These are phyloP conservation scores for Linyphia triangularis DNA, from an alignment of 2,888 invertebrate genomes.

Conservation along the genomic window DNA sequence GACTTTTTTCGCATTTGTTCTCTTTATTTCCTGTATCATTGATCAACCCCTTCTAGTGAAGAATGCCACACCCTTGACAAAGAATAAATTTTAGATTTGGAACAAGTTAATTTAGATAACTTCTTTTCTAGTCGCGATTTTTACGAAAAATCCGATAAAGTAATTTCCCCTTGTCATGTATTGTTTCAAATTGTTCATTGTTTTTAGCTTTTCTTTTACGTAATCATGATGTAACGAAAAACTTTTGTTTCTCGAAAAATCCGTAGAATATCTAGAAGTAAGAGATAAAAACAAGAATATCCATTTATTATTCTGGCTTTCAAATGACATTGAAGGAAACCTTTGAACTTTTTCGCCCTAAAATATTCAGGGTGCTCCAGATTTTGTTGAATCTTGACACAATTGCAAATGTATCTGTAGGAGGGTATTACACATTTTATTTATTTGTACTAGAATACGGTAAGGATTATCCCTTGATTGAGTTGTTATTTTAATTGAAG, in stretches of 20 bases:
- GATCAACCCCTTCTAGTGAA: background rate
- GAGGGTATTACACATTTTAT: no score
- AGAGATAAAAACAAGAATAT: background rate
- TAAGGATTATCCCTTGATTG: no score
- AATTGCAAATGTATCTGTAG: no score
- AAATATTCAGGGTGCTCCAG: no score
- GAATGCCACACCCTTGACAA: background rate
- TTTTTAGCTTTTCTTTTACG: background rate
- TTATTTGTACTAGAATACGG: no score
- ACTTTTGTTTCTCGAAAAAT: background rate
- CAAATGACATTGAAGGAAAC: background rate
- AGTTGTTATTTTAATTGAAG: no score
- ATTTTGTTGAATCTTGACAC: no score
- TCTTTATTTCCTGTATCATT: no score
- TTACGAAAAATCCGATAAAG: background rate
- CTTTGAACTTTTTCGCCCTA: background rate
- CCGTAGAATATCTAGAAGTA: background rate
- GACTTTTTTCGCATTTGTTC: background rate
- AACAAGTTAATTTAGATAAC: slow-evolving; percentile 3
- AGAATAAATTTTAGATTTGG: background rate
- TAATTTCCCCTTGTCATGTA: background rate
- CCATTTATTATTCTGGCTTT: background rate
- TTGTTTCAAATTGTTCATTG: background rate
- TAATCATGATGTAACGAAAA: background rate
- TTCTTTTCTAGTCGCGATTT: background rate